A percentile compares a stretch with the other conserved stretches of the same genome.
phyloP scores from a whole-genome alignment of 2,888 invertebrate genomes.

The Arctia plantaginis region DNA sequence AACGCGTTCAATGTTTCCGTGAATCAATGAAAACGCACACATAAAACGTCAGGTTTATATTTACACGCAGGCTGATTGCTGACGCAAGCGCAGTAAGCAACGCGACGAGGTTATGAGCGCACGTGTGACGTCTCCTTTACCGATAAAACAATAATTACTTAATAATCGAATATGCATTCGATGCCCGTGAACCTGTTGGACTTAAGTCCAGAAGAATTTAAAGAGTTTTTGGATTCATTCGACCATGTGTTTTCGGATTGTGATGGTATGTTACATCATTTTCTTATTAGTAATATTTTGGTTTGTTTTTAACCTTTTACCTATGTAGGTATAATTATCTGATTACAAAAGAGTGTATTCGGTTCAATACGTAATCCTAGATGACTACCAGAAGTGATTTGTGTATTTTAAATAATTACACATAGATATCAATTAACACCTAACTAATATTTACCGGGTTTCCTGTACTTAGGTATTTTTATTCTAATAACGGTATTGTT shows the following conservation, averaged over 20 bases:
- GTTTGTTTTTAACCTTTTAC: background rate
- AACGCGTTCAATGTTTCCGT: background rate
- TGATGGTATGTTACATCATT: conserved; percentile 86
- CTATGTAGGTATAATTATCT: background rate
- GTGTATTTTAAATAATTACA: background rate
- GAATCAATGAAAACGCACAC: conserved; percentile 52
- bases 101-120: conserved; percentile 65
- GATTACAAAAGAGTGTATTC: background rate
- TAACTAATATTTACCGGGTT: background rate
- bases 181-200: conserved; percentile 75
- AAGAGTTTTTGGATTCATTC: conserved; percentile 87
- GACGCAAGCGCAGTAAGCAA: conserved; percentile 72
- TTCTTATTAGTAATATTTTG: background rate
- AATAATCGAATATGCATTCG: conserved; percentile 50
- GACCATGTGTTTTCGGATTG: conserved; percentile 92
- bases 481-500: background rate
- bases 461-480: background rate
- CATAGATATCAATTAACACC: background rate
- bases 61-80: conserved; percentile 56
- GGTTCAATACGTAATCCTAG: background rate
- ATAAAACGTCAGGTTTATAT: conserved; percentile 54
- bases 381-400: background rate
- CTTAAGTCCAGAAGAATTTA: conserved; percentile 75
- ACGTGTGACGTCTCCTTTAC: conserved; percentile 59
- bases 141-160: conserved; percentile 35